A percentile compares a stretch with the other conserved stretches of the same genome.
phyloP scores from a whole-genome alignment of 2,113 vertebrate species.

The Aythya baeri region DNA sequence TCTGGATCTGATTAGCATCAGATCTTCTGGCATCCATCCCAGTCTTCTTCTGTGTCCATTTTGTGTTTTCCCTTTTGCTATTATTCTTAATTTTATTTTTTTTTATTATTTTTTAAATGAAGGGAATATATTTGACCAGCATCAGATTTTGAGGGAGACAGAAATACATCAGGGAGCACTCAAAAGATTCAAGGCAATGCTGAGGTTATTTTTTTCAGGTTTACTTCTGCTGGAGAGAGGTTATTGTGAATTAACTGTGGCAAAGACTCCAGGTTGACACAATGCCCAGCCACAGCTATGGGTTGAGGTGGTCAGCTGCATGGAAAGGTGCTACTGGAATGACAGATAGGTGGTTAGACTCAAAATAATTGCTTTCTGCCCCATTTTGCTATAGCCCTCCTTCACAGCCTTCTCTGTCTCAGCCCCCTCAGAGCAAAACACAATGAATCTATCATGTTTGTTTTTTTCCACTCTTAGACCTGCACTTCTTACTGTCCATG shows the following conservation, averaged over 20 bases:
- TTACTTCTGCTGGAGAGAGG: not conserved
- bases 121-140: not conserved
- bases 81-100: not conserved
- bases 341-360: not conserved
- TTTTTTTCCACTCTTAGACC: not conserved
- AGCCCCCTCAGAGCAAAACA: not conserved
- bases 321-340: not conserved
- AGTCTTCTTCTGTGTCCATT: not conserved
- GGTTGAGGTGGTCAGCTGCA: not conserved
- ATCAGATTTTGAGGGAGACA: not conserved
- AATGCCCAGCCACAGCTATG: not conserved
- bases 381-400: not conserved
- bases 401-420: not conserved
- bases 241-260: not conserved
- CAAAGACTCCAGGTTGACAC: not conserved
- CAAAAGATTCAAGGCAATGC: not conserved
- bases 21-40: slow-evolving; percentile 7
- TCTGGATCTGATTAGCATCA: slow-evolving; percentile 43
- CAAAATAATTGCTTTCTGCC: not conserved
- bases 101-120: not conserved
- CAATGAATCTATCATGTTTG: not conserved
- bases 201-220: not conserved
- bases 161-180: not conserved
- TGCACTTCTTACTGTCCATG: not conserved
- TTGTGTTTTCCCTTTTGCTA: not conserved